Evolutionary conservation across 2,888 invertebrate genomes (phyloP).

Genomic region (Volucella bombylans): DNA sequence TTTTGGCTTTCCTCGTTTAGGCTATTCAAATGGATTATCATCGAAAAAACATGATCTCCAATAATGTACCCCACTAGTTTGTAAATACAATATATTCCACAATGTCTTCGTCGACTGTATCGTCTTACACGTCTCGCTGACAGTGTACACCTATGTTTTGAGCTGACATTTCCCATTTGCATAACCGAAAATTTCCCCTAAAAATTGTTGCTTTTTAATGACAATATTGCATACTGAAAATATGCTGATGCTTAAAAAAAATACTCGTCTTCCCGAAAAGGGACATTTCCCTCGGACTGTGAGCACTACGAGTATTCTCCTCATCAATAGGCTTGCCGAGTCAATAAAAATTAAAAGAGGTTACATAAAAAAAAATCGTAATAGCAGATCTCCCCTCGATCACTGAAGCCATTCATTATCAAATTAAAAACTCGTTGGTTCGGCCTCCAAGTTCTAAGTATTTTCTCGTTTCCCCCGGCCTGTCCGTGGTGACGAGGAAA

Average conservation of each 20-base stretch:
- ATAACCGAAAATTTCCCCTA: no score
- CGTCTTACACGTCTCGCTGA: no score
- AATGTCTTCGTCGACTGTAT: no score
- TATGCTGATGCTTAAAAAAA: no score
- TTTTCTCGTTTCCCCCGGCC: background rate
- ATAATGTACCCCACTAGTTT: slow-evolving; percentile 32
- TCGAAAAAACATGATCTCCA: slow-evolving; percentile 36
- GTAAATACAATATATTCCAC: no score
- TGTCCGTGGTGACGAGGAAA: slow-evolving; percentile 2
- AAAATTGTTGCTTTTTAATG: no score
- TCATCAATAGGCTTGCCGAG: slow-evolving; percentile 20
- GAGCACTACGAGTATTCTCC: background rate
- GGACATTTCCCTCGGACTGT: no score
- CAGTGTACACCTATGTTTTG: no score
- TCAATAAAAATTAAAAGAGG: slow-evolving; percentile 53
- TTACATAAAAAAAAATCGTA: slow-evolving; percentile 38
- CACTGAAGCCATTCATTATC: slow-evolving; percentile 46
- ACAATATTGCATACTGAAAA: no score
- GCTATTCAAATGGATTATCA: slow-evolving; percentile 36
- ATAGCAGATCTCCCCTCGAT: slow-evolving; percentile 20
- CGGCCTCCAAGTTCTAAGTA: background rate
- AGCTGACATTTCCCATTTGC: no score
- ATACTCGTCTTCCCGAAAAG: no score
- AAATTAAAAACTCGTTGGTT: slow-evolving; percentile 58
- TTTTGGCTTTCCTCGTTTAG: background rate